Evolutionary conservation across 2,797 vertebrate species (phyloP).

Genomic region (Poecilia velifera): DNA sequence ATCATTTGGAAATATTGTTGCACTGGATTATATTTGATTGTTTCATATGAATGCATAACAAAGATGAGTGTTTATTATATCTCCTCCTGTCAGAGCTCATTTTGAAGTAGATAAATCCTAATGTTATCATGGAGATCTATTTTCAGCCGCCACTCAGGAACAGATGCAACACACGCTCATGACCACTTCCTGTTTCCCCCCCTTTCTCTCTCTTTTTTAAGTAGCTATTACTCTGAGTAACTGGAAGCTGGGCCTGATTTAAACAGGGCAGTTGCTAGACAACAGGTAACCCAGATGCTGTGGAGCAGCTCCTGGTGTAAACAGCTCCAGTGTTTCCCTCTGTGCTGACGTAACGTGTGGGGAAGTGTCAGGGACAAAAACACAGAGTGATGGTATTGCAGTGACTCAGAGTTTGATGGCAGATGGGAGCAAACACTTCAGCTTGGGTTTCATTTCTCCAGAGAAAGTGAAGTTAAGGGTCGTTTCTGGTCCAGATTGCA

Average conservation of each 20-base stretch:
- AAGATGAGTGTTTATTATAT: slow-evolving; percentile 17
- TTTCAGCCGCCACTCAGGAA: slow-evolving; percentile 25
- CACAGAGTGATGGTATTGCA: slow-evolving; percentile 3
- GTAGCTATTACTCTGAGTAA: slow-evolving; percentile 33
- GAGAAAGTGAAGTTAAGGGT: not conserved
- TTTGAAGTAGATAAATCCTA: slow-evolving; percentile 31
- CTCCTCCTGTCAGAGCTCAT: slow-evolving; percentile 12
- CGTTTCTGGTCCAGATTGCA: not conserved
- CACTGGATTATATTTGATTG: not conserved
- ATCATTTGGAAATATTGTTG: not conserved
- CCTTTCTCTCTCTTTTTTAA: not conserved
- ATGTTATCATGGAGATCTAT: slow-evolving; percentile 14
- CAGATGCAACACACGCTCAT: slow-evolving; percentile 14
- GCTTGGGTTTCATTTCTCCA: not conserved
- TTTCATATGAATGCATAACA: slow-evolving; percentile 26
- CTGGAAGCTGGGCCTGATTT: slow-evolving; percentile 50
- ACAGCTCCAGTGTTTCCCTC: slow-evolving; percentile 24
- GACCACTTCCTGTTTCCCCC: slow-evolving; percentile 15
- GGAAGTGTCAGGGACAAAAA: slow-evolving; percentile 10
- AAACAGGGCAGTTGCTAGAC: slow-evolving; percentile 68
- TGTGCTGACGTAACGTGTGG: slow-evolving; percentile 26
- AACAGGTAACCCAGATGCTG: slow-evolving; percentile 67
- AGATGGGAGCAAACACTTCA: not conserved
- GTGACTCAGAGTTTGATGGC: not conserved
- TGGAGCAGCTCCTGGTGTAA: slow-evolving; percentile 29